phyloP scores from a whole-genome alignment of 2,888 invertebrate genomes.

The Zaprionus obscuricornis region DNA sequence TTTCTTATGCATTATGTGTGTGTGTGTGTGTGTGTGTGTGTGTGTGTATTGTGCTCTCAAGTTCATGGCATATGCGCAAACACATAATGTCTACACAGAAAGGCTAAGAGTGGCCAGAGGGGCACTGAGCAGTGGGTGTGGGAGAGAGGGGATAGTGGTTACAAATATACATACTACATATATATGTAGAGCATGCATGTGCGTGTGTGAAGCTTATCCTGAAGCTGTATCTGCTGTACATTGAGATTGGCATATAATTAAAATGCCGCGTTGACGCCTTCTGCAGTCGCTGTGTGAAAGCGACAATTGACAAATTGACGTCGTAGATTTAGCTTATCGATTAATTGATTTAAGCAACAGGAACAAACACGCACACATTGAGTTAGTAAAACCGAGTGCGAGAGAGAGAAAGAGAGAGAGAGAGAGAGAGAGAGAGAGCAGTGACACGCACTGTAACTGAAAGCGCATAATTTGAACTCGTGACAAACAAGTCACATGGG shows the following conservation, averaged over 20 bases:
- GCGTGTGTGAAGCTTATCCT: background rate
- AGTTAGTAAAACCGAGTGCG: background rate
- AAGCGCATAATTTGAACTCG: constrained; percentile 73
- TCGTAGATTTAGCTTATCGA: constrained; percentile 72
- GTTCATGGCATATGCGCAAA: constrained; percentile 72
- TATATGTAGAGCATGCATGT: background rate
- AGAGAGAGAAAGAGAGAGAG: too few species aligned
- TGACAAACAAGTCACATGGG: constrained; percentile 60
- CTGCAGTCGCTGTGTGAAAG: constrained; percentile 61
- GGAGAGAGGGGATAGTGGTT: too few species aligned
- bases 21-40: too few species aligned
- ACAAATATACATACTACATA: too few species aligned
- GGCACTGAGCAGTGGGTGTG: too few species aligned
- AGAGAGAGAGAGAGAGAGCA: too few species aligned
- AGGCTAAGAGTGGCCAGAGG: constrained; percentile 2
- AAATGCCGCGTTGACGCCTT: constrained; percentile 70
- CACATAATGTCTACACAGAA: background rate
- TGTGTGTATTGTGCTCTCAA: constrained; percentile 49
- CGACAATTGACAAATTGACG: constrained; percentile 71
- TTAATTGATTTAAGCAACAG: constrained; percentile 76
- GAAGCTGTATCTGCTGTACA: constrained; percentile 3
- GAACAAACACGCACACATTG: constrained; percentile 39
- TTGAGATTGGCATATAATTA: constrained; percentile 57
- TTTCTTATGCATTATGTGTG: constrained; percentile 31
- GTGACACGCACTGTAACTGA: constrained; percentile 3